Evolutionary conservation across 2,888 invertebrate species (phyloP).

Genomic region (Onchidella celtica): DNA sequence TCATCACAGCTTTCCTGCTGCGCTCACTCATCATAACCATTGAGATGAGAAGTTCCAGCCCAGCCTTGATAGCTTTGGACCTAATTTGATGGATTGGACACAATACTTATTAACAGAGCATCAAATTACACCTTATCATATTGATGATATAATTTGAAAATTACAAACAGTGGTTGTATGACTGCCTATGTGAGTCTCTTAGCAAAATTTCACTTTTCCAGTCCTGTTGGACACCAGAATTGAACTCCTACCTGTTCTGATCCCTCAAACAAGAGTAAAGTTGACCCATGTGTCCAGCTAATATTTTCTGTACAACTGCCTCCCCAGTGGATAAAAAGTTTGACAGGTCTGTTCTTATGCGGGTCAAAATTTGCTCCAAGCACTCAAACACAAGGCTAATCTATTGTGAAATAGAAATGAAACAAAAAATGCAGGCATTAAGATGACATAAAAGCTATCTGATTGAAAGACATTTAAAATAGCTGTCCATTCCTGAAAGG

Average conservation of each 20-base stretch:
- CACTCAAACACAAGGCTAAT: slow-evolving; percentile 32
- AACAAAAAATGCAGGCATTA: neutral
- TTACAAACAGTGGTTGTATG: no score
- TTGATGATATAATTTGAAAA: no score
- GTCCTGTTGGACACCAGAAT: no score
- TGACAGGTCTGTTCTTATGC: slow-evolving; percentile 33
- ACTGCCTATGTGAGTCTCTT: no score
- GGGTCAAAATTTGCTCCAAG: slow-evolving; percentile 32
- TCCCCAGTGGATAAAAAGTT: slow-evolving; percentile 34
- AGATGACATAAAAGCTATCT: no score
- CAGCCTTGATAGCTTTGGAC: slow-evolving; percentile 38
- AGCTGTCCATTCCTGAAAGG: no score
- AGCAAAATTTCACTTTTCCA: no score
- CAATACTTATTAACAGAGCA: no score
- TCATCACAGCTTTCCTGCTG: slow-evolving; percentile 34
- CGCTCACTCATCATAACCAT: slow-evolving; percentile 27
- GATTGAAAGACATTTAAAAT: no score
- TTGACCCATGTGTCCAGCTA: slow-evolving; percentile 45
- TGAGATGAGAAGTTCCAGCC: slow-evolving; percentile 28
- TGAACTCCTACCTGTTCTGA: slow-evolving; percentile 43
- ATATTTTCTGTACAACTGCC: slow-evolving; percentile 39
- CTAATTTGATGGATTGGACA: no score
- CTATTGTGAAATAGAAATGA: no score
- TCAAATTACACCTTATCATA: no score
- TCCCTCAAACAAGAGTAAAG: slow-evolving; percentile 36